A percentile compares a stretch with the other conserved stretches of the same genome.
Evolutionary conservation across 35 echinoderm and acorn worm genomes (phyloP).

Genomic region (Apostichopus californicus): DNA sequence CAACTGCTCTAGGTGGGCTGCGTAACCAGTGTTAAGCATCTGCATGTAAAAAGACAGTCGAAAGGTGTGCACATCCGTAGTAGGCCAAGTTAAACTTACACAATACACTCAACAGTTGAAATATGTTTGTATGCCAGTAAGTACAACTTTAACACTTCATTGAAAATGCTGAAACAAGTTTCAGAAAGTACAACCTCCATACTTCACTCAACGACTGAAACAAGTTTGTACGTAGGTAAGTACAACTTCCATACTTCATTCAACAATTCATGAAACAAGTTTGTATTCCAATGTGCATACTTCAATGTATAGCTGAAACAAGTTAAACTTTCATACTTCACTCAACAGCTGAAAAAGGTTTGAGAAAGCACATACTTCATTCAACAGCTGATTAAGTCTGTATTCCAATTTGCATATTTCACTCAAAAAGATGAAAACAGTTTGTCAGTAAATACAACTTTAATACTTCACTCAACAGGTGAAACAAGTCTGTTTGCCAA

Average conservation of each 20-base stretch:
- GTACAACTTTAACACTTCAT: too few relatives aligned
- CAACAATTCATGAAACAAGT: too few relatives aligned
- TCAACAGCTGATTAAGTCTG: neutral
- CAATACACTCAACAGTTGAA: neutral
- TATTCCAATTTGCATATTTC: neutral
- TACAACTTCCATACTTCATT: too few relatives aligned
- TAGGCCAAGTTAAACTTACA: neutral
- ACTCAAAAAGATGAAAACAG: too few relatives aligned
- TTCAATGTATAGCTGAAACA: neutral
- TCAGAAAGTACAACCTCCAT: too few relatives aligned
- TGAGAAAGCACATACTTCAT: too few relatives aligned
- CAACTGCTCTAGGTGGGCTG: slow-evolving; percentile 81
- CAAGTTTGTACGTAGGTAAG: too few relatives aligned
- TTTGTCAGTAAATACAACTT: neutral
- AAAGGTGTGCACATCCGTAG: neutral
- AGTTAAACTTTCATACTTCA: neutral
- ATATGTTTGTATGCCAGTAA: too few relatives aligned
- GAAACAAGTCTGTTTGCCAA: too few relatives aligned
- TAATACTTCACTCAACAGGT: neutral
- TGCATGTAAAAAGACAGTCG: slow-evolving; percentile 1
- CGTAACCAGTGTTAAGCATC: slow-evolving; percentile 84
- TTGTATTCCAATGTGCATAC: neutral
- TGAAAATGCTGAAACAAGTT: too few relatives aligned
- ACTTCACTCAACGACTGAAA: too few relatives aligned
- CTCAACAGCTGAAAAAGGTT: neutral